A percentile compares a stretch with the other conserved stretches of the same genome.
Conservation (phyloP, 1,140 invertebrate species). For the Neodiprion pinetum region DNA sequence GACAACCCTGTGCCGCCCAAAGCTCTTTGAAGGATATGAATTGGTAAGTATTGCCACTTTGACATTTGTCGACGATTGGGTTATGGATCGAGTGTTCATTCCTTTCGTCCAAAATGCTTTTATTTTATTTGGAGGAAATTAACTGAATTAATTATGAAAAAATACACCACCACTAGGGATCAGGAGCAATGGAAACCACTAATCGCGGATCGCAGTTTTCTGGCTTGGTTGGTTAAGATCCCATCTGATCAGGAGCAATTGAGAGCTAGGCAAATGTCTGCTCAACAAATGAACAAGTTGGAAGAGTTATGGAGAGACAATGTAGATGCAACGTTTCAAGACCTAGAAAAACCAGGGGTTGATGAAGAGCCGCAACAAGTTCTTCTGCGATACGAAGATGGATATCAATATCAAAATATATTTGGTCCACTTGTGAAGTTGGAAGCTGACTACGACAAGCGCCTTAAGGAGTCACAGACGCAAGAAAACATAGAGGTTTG, state of each 20-base stretch:
- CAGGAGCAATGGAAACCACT: constrained; percentile 99
- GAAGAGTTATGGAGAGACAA: constrained; percentile 99
- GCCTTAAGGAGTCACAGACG: constrained; percentile 97
- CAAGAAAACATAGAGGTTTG: constrained; percentile 91
- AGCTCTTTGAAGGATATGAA: constrained; percentile 98
- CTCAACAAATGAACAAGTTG: constrained; percentile 96
- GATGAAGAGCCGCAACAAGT: constrained; percentile 98
- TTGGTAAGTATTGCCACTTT: constrained; percentile 68
- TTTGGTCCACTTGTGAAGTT: constrained; percentile 97
- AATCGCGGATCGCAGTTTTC: constrained; percentile 93
- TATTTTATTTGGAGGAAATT: constrained; percentile 13
- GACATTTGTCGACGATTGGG: too few relatives aligned
- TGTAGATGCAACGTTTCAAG: constrained; percentile 96
- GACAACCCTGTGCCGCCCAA: constrained; percentile 97
- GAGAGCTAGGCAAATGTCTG: constrained; percentile 92
- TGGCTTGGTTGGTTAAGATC: constrained; percentile 97
- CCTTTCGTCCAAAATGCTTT: not conserved
- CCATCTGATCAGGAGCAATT: constrained; percentile 96
- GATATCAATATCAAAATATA: constrained; percentile 98
- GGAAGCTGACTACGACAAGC: constrained; percentile 98
- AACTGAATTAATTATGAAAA: constrained; percentile 37
- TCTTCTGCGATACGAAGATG: constrained; percentile 93
- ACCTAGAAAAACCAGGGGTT: constrained; percentile 96
- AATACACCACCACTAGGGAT: constrained; percentile 67
- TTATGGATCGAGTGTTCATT: too few relatives aligned